Conservation (phyloP, 2,113 vertebrate genomes). For the Manacus vitellinus region DNA sequence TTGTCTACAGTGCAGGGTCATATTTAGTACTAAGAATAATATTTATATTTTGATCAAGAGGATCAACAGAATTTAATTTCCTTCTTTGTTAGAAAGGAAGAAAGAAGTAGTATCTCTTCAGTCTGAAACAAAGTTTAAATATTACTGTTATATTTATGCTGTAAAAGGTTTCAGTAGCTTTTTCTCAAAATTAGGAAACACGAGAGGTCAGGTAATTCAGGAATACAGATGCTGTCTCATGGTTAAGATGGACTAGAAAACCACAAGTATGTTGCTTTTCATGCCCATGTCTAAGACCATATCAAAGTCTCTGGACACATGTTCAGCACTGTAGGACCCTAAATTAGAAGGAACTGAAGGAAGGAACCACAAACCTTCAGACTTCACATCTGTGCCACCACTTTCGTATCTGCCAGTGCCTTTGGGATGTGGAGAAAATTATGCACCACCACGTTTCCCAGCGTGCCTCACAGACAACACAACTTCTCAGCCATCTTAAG, state of each 20-base stretch:
- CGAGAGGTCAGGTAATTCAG: neutral
- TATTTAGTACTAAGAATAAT: neutral
- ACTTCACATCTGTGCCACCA: neutral
- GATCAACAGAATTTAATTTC: neutral
- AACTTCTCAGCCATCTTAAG: neutral
- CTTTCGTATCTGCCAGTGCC: neutral
- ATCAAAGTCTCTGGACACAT: neutral
- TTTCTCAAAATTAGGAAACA: neutral
- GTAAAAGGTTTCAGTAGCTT: neutral
- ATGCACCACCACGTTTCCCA: fast-evolving
- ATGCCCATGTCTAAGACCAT: neutral
- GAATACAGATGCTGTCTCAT: neutral
- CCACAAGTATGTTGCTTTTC: neutral
- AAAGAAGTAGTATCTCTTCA: neutral
- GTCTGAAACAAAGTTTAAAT: neutral
- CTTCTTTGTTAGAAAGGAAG: neutral
- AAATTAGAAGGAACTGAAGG: neutral
- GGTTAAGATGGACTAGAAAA: neutral
- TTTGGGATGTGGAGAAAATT: neutral
- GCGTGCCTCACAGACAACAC: neutral
- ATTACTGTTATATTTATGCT: neutral
- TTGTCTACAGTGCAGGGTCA: neutral
- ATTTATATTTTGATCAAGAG: neutral
- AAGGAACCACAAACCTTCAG: neutral
- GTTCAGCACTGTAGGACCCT: neutral